These are phyloP conservation scores for Leptopilina myrica DNA, from an alignment of 2,888 invertebrate species.

Conservation along the genomic window DNA sequence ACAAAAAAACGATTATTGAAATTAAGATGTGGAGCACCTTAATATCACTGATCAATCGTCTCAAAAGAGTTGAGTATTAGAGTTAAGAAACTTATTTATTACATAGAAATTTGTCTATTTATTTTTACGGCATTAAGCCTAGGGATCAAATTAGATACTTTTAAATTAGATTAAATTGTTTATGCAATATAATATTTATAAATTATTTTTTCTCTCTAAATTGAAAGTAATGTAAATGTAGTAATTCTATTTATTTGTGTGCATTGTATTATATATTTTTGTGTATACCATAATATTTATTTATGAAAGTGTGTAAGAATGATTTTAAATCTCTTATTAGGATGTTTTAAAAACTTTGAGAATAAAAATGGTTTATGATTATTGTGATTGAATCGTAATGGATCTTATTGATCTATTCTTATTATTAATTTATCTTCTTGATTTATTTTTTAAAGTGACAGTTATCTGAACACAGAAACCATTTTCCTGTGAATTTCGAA, in stretches of 20 bases:
- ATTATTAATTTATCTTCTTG: neutral
- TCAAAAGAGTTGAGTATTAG: neutral
- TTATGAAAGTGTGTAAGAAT: neutral
- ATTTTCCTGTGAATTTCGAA: neutral
- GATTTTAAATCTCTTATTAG: neutral
- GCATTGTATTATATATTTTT: slow-evolving; percentile 51
- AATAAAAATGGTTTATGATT: slow-evolving; percentile 2
- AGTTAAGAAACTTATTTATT: neutral
- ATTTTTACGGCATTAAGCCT: neutral
- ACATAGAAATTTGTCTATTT: neutral
- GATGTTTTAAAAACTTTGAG: neutral
- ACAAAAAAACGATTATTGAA: neutral
- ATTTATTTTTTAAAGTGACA: neutral
- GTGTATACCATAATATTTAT: slow-evolving; percentile 40
- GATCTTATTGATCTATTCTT: neutral
- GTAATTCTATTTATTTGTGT: slow-evolving; percentile 45
- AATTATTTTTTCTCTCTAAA: neutral
- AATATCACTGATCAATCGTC: neutral
- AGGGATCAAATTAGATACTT: neutral
- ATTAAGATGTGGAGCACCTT: slow-evolving; percentile 8
- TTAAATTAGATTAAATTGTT: neutral
- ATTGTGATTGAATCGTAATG: slow-evolving; percentile 9
- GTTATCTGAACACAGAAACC: neutral
- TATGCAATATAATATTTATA: too few relatives aligned
- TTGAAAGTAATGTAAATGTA: slow-evolving; percentile 6